phyloP scores from a whole-genome alignment of 2,797 vertebrate genomes.

The Peromyscus aztecus region DNA sequence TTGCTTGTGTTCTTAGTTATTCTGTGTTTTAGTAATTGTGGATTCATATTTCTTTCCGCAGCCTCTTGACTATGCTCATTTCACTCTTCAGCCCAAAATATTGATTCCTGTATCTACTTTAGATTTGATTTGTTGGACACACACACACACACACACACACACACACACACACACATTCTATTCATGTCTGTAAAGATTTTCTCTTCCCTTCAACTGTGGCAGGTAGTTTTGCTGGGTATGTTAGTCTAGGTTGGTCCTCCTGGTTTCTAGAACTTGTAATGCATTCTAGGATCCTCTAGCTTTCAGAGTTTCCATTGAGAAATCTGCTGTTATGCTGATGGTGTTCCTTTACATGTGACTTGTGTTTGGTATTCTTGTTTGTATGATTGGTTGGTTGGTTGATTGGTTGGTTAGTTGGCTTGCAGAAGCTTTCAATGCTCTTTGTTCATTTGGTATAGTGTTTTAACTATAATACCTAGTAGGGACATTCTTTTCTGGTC shows the following conservation, averaged over 20 bases:
- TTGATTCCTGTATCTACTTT: neutral
- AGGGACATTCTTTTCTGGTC: neutral
- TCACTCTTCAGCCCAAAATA: neutral
- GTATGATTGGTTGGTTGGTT: neutral
- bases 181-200: neutral
- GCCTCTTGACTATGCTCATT: neutral
- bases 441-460: neutral
- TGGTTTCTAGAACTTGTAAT: neutral
- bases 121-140: neutral
- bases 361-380: neutral
- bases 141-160: no score
- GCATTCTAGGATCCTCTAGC: no score
- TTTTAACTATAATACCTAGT: neutral
- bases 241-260: neutral
- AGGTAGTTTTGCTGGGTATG: neutral
- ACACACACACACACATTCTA: neutral
- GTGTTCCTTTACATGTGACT: neutral
- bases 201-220: neutral
- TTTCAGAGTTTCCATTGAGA: neutral
- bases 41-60: neutral
- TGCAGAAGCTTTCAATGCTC: neutral
- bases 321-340: neutral
- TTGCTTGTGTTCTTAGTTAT: neutral
- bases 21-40: neutral
- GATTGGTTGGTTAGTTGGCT: neutral